Evolutionary conservation across 1,140 invertebrate genomes (phyloP), one percentile per base, ranked within the genome.

Genomic region (Diploscapter pachys): DNA sequence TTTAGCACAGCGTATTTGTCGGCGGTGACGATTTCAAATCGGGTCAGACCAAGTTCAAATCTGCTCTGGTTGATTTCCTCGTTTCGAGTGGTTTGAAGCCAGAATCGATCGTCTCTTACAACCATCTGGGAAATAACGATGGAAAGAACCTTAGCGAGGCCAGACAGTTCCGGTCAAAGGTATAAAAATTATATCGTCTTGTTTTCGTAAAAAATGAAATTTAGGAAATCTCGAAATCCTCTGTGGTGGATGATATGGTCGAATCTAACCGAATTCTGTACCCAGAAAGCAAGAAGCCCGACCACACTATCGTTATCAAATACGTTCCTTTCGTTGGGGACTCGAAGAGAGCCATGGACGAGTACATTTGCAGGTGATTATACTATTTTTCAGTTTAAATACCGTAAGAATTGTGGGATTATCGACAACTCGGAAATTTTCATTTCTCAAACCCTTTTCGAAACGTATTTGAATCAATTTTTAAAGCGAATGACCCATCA

Each of bases 111-210:
- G 95, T 95, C 52, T 96, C 94, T 82, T 98, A 98, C 87, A 98
- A 98, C 85, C 95, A 98, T 88, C 89, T 98, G 68, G 95, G 95
- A 0, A 98, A 98, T 85, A 98, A 98, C 85, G 95, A 98, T 87
- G 95, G 95, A 31, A 93, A 92, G 83, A 98, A 98, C 86, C 89
- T 98, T n/a, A 95, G 93, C 3, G 92, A 94, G 13, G 93, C 93
- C 0, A 87, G 92, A 81, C 94, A 96, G 85, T 98, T 98, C 87
- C 89, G 89, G 59, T 90, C 75, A 53, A 88, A 48, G 89, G 89
- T 85, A 88, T 11, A 31, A 71, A 71, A 6, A 48, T 50, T 8
- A 75, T 48, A 49, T 73, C n/a, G 8, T 31, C 31, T 31, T 31
- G 31, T 31, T 1, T 31, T 31, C 31, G 31, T 1, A 31, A 31